Base-by-base conservation (phyloP, 2,113 vertebrate species). In the Phycodurus eques region DNA sequence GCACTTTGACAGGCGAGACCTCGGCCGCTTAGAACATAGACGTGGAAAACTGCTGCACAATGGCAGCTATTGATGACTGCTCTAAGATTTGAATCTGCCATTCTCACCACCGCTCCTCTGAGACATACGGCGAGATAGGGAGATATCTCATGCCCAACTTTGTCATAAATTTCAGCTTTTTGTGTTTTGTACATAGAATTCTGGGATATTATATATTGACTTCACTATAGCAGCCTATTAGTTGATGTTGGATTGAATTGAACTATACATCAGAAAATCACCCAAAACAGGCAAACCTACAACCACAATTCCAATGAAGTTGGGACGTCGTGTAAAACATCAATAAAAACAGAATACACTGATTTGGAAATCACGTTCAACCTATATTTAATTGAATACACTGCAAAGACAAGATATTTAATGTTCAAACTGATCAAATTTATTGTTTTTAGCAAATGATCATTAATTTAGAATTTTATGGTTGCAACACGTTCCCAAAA, bases 61-160 rank as follows among this genome's bases (percentile, higher is more conserved):
- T 85, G 75, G 82, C 12, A 84, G 67, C 83, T 83, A 74, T 88
- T 87, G 82, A 89, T 86, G 75, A 82, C 33, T 72, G 73, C 70
- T 68, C 70, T 77, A 66, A 76, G 80, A 46, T 77, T 81, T 70
- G 79, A 81, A 77, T 68, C 84, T 68, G 43, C 71, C 33, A 73
- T 77, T 63, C 66, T 76, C 76, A 49, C 39, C 71, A 74, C 64
- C 79, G 75, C 57, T 72, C 73, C 70, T 8, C 44, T 31, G 44
- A 66, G 64, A 66, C 44, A 31, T 10, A 31, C 13, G 14, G 22
- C 12, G 19, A 66, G 44, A 47, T 66, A 17, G 13, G 44, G 6
- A 9, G 14, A 13, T 66, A 47, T 47, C 35, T 13, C 43, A 66
- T 66, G 15, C 27, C 43, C 6, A n/a, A 20, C 2, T 65, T 22